phyloP scores from a whole-genome alignment of 2,888 invertebrate genomes.

The Salticus scenicus region DNA sequence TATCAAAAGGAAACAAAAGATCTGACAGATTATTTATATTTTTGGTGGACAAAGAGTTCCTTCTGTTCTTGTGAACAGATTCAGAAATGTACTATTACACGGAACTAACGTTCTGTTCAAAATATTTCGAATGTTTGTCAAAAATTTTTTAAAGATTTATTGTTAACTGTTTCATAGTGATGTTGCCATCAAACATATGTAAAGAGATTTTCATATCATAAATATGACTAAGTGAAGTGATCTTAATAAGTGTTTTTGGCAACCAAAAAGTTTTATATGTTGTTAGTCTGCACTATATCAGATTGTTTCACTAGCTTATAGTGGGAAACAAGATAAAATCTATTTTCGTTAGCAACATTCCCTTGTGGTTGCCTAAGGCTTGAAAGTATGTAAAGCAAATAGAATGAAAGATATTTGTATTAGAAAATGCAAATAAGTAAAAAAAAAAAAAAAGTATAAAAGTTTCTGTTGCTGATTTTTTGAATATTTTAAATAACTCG shows the following conservation, averaged over 20 bases:
- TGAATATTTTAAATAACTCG: conserved; percentile 40
- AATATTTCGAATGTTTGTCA: conserved; percentile 38
- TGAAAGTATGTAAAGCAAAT: conserved; percentile 18
- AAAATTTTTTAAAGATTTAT: conserved; percentile 36
- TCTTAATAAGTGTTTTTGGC: conserved; percentile 48
- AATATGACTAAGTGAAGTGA: conserved; percentile 43
- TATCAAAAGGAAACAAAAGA: conserved; percentile 26
- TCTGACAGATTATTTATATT: conserved; percentile 40
- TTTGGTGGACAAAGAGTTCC: conserved; percentile 47
- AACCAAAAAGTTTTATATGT: conserved; percentile 52
- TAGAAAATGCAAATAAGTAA: conserved; percentile 16
- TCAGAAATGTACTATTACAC: conserved; percentile 11
- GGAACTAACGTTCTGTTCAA: conserved; percentile 36
- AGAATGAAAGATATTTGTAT: conserved; percentile 17
- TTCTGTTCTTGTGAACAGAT: conserved; percentile 28
- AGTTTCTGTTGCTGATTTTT: conserved; percentile 48
- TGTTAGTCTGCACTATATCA: conserved; percentile 51
- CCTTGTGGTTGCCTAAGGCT: conserved; percentile 50
- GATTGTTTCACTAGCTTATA: conserved; percentile 50
- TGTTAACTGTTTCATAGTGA: conserved; percentile 66
- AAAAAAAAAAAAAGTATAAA: conserved; percentile 20
- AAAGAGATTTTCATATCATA: conserved; percentile 50
- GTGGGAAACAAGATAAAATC: conserved; percentile 30
- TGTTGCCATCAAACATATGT: conserved; percentile 53
- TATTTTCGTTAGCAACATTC: conserved; percentile 70